A percentile compares a stretch with the other conserved stretches of the same genome.
phyloP scores from a whole-genome alignment of 35 echinoderm and acorn worm genomes.

The Apostichopus californicus region DNA sequence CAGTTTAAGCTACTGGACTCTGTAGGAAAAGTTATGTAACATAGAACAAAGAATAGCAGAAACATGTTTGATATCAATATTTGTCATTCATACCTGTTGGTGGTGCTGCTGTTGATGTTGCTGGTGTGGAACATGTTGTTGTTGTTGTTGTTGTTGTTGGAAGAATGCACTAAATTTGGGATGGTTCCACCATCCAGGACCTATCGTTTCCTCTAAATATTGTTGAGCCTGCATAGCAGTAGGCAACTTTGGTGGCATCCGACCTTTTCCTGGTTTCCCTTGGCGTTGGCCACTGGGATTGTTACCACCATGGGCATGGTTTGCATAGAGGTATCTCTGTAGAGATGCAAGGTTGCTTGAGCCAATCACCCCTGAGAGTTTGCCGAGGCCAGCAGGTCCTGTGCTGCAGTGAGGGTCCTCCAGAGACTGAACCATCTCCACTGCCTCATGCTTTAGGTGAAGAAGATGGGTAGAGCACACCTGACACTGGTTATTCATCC shows the following conservation, averaged over 20 bases:
- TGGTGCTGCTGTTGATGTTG: neutral
- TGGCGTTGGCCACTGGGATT: slow-evolving; percentile 48
- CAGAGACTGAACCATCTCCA: slow-evolving; percentile 93
- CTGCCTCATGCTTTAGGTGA: slow-evolving; percentile 86
- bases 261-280: slow-evolving; percentile 61
- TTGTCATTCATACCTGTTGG: neutral
- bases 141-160: slow-evolving; percentile 37
- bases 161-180: slow-evolving; percentile 76
- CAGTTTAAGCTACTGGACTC: no score
- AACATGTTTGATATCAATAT: no score
- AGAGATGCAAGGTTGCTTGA: slow-evolving; percentile 84
- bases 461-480: slow-evolving; percentile 80
- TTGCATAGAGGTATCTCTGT: slow-evolving; percentile 86
- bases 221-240: slow-evolving; percentile 84
- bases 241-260: slow-evolving; percentile 57
- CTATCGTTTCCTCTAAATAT: slow-evolving; percentile 88
- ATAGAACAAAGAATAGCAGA: no score
- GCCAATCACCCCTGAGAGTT: slow-evolving; percentile 73
- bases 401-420: slow-evolving; percentile 77
- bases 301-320: slow-evolving; percentile 69
- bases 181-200: slow-evolving; percentile 73
- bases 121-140: neutral
- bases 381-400: slow-evolving; percentile 59
- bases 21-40: no score
- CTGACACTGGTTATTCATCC: slow-evolving; percentile 87